Conservation (phyloP, 2,888 invertebrate genomes). For the Tinea semifulvella region DNA sequence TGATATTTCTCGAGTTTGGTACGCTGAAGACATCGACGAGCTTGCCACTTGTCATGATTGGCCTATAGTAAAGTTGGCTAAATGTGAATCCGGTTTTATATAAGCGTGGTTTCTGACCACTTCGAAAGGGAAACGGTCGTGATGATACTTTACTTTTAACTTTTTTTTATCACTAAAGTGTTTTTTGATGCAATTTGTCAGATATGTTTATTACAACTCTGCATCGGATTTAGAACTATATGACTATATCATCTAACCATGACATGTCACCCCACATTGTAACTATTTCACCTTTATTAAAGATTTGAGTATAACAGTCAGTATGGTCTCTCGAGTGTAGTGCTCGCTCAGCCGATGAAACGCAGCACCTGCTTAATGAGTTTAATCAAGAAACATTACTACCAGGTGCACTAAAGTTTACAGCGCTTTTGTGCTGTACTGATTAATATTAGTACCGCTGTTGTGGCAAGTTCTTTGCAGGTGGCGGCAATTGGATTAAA, state of each 20-base stretch:
- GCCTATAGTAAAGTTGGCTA: no score
- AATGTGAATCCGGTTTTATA: no score
- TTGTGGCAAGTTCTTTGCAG: not conserved
- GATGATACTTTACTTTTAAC: no score
- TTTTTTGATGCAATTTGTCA: not conserved
- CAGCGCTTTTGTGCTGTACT: constrained; percentile 11
- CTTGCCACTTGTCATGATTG: no score
- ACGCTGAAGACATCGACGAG: no score
- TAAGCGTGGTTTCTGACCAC: no score
- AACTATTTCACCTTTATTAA: not conserved
- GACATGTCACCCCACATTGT: no score
- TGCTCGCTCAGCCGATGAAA: constrained; percentile 10
- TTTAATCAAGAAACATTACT: constrained; percentile 14
- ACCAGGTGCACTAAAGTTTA: constrained; percentile 14
- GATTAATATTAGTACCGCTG: constrained; percentile 10
- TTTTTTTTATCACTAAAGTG: no score
- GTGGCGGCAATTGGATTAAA: constrained; percentile 1
- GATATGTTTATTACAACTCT: not conserved
- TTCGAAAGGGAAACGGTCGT: no score
- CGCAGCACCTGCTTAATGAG: constrained; percentile 12
- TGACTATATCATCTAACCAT: not conserved
- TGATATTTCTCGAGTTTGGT: no score
- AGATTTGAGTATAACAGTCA: not conserved
- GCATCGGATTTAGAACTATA: no score
- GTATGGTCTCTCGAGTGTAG: constrained; percentile 4